Evolutionary conservation across 2,888 invertebrate species (phyloP).

Genomic region (Frankliniella intonsa): DNA sequence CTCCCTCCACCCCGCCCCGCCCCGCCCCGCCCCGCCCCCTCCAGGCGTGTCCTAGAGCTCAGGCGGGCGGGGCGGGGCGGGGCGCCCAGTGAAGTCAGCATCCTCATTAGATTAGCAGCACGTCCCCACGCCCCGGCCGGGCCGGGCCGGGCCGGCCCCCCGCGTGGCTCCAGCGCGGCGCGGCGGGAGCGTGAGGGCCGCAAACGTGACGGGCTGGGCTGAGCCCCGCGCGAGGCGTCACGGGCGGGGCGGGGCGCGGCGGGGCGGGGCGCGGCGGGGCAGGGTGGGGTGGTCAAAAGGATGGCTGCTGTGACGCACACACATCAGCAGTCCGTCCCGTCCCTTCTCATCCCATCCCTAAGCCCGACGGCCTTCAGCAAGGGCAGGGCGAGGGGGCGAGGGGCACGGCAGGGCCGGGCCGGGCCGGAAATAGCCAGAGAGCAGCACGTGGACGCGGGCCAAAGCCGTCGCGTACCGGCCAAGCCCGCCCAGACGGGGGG

Average conservation of each 20-base stretch:
- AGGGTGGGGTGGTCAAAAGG: background rate
- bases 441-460: slow-evolving; percentile 2
- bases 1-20: too few species aligned
- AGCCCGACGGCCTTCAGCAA: slow-evolving; percentile 3
- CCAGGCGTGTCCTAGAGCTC: too few species aligned
- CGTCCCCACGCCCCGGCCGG: background rate
- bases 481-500: background rate
- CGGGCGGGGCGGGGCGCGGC: background rate
- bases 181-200: background rate
- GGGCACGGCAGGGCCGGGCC: background rate
- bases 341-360: background rate
- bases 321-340: background rate
- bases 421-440: background rate
- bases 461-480: background rate
- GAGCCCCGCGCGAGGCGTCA: background rate
- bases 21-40: too few species aligned
- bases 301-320: background rate
- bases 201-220: background rate
- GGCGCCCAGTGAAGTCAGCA: too few species aligned
- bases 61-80: too few species aligned
- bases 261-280: background rate
- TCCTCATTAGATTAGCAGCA: too few species aligned
- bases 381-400: background rate
- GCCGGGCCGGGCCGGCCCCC: background rate
- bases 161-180: background rate